phyloP scores from a whole-genome alignment of 2,113 vertebrate genomes.

The Thryonomys swinderianus region DNA sequence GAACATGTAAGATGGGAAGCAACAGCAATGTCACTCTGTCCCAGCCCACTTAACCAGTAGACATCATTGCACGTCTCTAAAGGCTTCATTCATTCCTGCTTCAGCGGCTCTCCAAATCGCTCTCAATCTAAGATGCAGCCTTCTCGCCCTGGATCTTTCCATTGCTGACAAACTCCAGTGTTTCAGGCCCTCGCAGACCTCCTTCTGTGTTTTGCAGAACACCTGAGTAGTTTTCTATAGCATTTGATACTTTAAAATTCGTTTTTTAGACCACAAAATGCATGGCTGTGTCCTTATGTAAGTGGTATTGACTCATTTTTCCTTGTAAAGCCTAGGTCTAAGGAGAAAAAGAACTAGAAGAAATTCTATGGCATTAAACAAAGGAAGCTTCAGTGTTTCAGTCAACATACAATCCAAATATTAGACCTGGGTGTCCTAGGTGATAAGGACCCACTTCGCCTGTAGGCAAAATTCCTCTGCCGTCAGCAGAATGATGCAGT shows the following conservation, averaged over 20 bases:
- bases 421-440: background rate
- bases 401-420: background rate
- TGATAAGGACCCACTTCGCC: background rate
- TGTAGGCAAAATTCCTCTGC: background rate
- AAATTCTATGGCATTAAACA: background rate
- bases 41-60: background rate
- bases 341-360: conserved; percentile 25
- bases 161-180: background rate
- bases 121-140: background rate
- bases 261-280: background rate
- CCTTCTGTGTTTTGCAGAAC: background rate
- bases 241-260: background rate
- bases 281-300: background rate
- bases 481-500: background rate
- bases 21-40: background rate
- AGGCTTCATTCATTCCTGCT: background rate
- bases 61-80: background rate
- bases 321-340: background rate
- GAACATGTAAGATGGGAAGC: background rate
- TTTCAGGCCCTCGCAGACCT: background rate
- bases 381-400: background rate
- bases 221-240: background rate
- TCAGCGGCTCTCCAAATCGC: background rate
- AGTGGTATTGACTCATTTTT: background rate
- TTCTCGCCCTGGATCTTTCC: background rate